phyloP scores from a whole-genome alignment of 2,113 vertebrate species.

The Podarcis cretensis region DNA sequence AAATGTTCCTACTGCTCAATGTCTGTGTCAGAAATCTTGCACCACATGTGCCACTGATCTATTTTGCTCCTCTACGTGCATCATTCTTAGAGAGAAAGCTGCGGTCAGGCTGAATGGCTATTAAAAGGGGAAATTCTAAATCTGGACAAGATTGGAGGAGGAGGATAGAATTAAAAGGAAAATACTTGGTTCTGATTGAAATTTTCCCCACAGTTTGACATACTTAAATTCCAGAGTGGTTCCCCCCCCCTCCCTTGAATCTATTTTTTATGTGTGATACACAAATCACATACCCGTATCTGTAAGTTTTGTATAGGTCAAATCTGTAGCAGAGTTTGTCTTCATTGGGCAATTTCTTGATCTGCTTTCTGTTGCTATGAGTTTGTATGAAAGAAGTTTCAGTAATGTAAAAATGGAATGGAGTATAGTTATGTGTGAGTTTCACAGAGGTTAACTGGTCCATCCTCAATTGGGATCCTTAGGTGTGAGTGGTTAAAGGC shows the following conservation, averaged over 20 bases:
- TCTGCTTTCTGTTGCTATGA: background rate
- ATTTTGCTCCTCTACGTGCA: background rate
- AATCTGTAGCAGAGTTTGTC: background rate
- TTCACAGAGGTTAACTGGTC: background rate
- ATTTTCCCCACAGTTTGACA: background rate
- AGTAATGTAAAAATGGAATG: background rate
- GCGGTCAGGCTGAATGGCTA: slow-evolving; percentile 38
- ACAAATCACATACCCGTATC: no score
- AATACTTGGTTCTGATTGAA: background rate
- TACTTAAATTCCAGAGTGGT: background rate
- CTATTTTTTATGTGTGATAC: background rate
- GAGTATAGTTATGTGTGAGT: background rate
- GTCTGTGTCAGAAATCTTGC: slow-evolving; percentile 44
- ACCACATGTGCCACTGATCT: slow-evolving; percentile 26
- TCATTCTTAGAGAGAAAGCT: slow-evolving; percentile 61
- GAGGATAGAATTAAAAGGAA: slow-evolving; percentile 41
- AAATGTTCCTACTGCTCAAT: slow-evolving; percentile 42
- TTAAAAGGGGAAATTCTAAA: slow-evolving; percentile 48
- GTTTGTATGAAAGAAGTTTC: background rate
- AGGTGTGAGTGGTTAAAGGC: background rate
- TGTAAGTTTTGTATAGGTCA: background rate
- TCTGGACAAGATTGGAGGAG: background rate
- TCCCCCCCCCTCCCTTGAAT: slow-evolving; percentile 13
- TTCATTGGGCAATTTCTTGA: background rate
- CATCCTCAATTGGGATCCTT: background rate